These are phyloP conservation scores for Elachura formosa DNA, from an alignment of 2,113 vertebrate genomes.

Conservation along the genomic window DNA sequence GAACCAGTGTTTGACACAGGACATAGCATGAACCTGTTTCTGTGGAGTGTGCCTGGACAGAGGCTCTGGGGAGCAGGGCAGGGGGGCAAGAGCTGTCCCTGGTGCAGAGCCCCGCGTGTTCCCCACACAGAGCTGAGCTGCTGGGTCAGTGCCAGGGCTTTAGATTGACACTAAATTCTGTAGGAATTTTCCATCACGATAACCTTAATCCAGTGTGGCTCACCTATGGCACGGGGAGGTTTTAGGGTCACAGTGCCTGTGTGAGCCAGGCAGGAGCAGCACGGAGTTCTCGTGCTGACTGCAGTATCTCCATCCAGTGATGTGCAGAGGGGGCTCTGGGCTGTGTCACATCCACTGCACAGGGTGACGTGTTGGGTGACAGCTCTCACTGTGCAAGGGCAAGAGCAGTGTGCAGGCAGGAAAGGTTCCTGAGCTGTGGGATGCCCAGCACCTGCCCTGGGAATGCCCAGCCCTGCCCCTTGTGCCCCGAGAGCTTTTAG, in stretches of 20 bases:
- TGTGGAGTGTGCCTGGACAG: not conserved
- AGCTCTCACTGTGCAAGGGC: not conserved
- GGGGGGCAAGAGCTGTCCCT: not conserved
- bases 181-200: not conserved
- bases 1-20: not conserved
- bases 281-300: not conserved
- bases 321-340: not conserved
- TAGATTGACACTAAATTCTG: not conserved
- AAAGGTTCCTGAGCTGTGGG: not conserved
- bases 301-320: not conserved
- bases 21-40: not conserved
- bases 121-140: not conserved
- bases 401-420: not conserved
- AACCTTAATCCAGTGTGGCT: not conserved
- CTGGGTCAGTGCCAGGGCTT: not conserved
- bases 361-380: not conserved
- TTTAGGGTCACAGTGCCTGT: not conserved
- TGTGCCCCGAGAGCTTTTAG: not conserved
- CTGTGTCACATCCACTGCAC: not conserved
- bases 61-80: not conserved
- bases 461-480: not conserved
- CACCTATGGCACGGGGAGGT: too few relatives aligned
- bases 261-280: not conserved
- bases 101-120: rapidly evolving
- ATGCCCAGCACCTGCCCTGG: not conserved